phyloP scores from a whole-genome alignment of 1,140 invertebrate species.

The Ylistrum balloti region DNA sequence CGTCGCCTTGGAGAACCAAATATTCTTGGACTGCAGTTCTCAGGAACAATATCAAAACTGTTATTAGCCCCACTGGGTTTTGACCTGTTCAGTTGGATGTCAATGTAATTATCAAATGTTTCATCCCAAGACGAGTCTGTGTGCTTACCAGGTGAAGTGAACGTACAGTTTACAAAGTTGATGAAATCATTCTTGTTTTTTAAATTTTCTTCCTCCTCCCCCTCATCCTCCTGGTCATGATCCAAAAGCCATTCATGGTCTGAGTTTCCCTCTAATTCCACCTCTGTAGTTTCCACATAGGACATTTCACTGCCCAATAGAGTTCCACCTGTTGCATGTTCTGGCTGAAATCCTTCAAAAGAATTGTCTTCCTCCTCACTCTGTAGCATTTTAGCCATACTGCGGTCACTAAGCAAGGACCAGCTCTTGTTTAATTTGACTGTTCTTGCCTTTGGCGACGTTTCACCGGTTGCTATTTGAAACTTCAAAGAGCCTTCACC shows the following conservation, averaged over 20 bases:
- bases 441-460: slow-evolving; percentile 47
- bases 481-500: not conserved
- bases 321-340: slow-evolving; percentile 49
- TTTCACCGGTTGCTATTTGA: not conserved
- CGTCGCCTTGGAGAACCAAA: not conserved
- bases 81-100: slow-evolving; percentile 49
- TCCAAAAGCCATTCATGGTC: slow-evolving; percentile 64
- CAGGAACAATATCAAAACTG: not conserved
- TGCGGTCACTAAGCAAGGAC: slow-evolving; percentile 66
- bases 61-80: not conserved
- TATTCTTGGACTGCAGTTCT: not conserved
- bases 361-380: slow-evolving; percentile 56
- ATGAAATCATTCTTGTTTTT: slow-evolving; percentile 41
- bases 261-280: slow-evolving; percentile 59
- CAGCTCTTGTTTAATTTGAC: slow-evolving; percentile 64
- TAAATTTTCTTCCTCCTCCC: not conserved
- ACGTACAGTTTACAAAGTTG: slow-evolving; percentile 48
- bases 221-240: slow-evolving; percentile 45
- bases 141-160: slow-evolving; percentile 64
- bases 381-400: slow-evolving; percentile 59
- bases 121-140: slow-evolving; percentile 69
- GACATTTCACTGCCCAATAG: slow-evolving; percentile 61
- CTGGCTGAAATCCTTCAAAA: slow-evolving; percentile 63
- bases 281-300: slow-evolving; percentile 62
- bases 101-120: slow-evolving; percentile 63